Percentiles rank a stretch among this genome's conserved stretches.
Conservation (phyloP, 1,140 invertebrate species). For the Monochamus saltuarius region DNA sequence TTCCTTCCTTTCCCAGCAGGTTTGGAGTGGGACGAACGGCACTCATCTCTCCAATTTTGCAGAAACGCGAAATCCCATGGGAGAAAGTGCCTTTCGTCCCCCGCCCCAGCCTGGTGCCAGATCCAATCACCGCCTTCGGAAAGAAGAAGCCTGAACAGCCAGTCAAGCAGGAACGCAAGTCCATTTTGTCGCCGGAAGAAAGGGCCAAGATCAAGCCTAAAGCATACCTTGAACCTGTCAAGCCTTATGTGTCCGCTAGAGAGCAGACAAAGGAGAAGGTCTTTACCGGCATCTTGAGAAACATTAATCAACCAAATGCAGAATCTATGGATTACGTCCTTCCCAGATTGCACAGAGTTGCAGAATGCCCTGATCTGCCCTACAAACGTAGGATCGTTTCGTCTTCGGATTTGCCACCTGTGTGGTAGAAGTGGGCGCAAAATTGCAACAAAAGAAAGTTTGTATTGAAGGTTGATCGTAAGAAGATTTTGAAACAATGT, state of each 20-base stretch:
- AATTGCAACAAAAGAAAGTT: not conserved
- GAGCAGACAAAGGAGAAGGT: slow-evolving; percentile 63
- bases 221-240: slow-evolving; percentile 57
- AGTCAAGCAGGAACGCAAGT: slow-evolving; percentile 26
- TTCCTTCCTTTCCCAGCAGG: not conserved
- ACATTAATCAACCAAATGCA: slow-evolving; percentile 57
- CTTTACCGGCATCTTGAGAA: slow-evolving; percentile 47
- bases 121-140: slow-evolving; percentile 79
- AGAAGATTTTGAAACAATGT: too few species aligned
- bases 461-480: too few species aligned
- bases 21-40: slow-evolving; percentile 33
- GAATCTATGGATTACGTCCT: slow-evolving; percentile 64
- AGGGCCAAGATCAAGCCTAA: slow-evolving; percentile 60
- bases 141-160: slow-evolving; percentile 53
- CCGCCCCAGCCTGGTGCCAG: slow-evolving; percentile 75
- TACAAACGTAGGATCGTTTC: slow-evolving; percentile 45
- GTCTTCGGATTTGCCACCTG: slow-evolving; percentile 37
- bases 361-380: slow-evolving; percentile 45
- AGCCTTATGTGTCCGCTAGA: slow-evolving; percentile 63
- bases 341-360: slow-evolving; percentile 57
- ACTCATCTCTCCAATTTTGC: slow-evolving; percentile 55
- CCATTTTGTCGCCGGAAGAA: slow-evolving; percentile 48
- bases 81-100: slow-evolving; percentile 82
- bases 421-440: slow-evolving; percentile 25
- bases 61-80: slow-evolving; percentile 78